Evolutionary conservation across 2,797 vertebrate genomes (phyloP).

Genomic region (Premnoplex brunnescens): DNA sequence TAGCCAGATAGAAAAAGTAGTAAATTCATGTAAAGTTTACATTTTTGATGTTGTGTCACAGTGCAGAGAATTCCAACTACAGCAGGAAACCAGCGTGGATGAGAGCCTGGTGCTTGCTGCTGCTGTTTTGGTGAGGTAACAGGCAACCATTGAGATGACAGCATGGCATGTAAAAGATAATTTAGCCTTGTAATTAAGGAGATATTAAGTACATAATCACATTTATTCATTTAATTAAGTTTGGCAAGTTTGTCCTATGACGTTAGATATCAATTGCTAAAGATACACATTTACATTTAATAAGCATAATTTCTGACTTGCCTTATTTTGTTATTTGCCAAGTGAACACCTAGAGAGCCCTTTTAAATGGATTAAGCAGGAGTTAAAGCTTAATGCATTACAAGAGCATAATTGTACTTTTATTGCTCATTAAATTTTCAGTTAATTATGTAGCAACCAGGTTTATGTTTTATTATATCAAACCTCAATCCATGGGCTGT

Average conservation of each 20-base stretch:
- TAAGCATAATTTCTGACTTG: neutral
- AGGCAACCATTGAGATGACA: neutral
- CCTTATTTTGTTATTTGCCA: constrained; percentile 16
- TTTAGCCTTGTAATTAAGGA: constrained; percentile 2
- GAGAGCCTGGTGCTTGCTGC: neutral
- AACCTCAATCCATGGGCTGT: neutral
- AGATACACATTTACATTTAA: neutral
- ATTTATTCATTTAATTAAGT: neutral
- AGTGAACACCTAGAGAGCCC: constrained; percentile 32
- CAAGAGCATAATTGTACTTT: constrained; percentile 69
- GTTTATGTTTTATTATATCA: constrained; percentile 28
- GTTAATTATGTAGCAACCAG: constrained; percentile 73
- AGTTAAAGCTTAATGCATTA: constrained; percentile 52
- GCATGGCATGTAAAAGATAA: neutral
- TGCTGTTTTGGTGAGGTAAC: constrained; percentile 3
- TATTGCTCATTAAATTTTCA: constrained; percentile 73
- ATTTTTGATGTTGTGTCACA: neutral
- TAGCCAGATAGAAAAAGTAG: neutral
- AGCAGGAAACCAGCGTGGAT: neutral
- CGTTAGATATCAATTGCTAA: constrained; percentile 17
- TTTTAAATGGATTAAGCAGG: constrained; percentile 57
- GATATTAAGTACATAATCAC: constrained; percentile 26
- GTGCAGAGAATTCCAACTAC: neutral
- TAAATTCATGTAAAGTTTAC: neutral
- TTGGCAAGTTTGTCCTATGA: constrained; percentile 29